Conservation (phyloP, 1,140 invertebrate genomes). For the Caerostris darwini region DNA sequence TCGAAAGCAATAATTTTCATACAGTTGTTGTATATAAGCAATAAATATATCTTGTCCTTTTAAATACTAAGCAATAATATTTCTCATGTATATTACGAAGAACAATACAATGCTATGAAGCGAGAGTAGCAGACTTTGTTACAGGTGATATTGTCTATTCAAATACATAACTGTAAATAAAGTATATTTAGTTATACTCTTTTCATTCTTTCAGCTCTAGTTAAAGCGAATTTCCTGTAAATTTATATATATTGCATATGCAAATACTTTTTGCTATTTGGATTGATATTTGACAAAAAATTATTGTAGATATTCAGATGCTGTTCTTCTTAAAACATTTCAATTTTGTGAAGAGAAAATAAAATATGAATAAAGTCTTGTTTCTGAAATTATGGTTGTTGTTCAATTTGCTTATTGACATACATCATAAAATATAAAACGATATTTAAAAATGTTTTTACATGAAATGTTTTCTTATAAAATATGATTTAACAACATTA, state of each 20-base stretch:
- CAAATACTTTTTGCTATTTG: slow-evolving; percentile 61
- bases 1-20: slow-evolving; percentile 27
- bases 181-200: slow-evolving; percentile 53
- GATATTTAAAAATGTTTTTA: too few species aligned
- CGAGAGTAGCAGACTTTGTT: neutral
- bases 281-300: slow-evolving; percentile 25
- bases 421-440: too few species aligned
- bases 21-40: neutral
- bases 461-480: too few species aligned
- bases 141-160: neutral
- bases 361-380: slow-evolving; percentile 59
- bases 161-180: slow-evolving; percentile 55
- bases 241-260: slow-evolving; percentile 57
- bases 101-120: neutral
- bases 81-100: slow-evolving; percentile 4
- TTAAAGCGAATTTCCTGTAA: slow-evolving; percentile 35
- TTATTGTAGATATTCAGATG: slow-evolving; percentile 30
- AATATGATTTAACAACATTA: too few species aligned
- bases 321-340: slow-evolving; percentile 23
- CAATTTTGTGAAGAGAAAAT: slow-evolving; percentile 1
- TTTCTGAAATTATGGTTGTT: slow-evolving; percentile 23
- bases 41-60: neutral
- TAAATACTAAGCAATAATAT: slow-evolving; percentile 25
- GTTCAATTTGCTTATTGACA: too few species aligned
- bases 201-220: slow-evolving; percentile 51